These are phyloP conservation scores for Erynnis tages DNA, from an alignment of 2,888 invertebrate species.

Conservation along the genomic window DNA sequence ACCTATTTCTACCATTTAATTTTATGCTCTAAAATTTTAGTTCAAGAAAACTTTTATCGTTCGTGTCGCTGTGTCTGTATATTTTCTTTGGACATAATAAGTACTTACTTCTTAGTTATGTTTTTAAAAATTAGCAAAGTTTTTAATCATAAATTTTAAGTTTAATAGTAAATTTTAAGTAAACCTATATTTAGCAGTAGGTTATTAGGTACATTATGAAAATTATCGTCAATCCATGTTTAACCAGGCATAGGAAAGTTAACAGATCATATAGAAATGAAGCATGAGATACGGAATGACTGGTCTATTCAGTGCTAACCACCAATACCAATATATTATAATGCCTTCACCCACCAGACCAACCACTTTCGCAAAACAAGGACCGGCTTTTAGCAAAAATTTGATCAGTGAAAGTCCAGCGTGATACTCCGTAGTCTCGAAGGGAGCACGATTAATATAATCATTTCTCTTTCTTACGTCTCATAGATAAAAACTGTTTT, in stretches of 20 bases:
- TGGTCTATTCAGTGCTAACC: slow-evolving; percentile 51
- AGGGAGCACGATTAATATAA: slow-evolving; percentile 60
- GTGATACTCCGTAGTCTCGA: slow-evolving; percentile 46
- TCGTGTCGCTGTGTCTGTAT: no score
- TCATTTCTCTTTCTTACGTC: slow-evolving; percentile 42
- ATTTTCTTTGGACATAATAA: no score
- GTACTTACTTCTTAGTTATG: no score
- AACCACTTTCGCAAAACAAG: slow-evolving; percentile 75
- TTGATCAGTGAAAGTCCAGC: slow-evolving; percentile 78
- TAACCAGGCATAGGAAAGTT: neutral
- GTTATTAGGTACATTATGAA: neutral
- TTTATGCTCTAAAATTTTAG: no score
- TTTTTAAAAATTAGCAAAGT: no score
- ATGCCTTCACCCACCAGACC: slow-evolving; percentile 52
- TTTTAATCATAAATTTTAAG: no score
- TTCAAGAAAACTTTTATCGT: no score
- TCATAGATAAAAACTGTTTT: slow-evolving; percentile 26
- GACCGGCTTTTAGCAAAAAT: slow-evolving; percentile 81
- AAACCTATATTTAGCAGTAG: no score
- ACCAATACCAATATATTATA: slow-evolving; percentile 43
- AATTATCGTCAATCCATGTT: neutral
- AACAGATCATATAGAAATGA: slow-evolving; percentile 22
- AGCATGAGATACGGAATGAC: slow-evolving; percentile 40
- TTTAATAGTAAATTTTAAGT: no score
- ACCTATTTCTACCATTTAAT: no score